Evolutionary conservation across 2,888 invertebrate species (phyloP).

Genomic region (Prosopocoilus inquinatus): DNA sequence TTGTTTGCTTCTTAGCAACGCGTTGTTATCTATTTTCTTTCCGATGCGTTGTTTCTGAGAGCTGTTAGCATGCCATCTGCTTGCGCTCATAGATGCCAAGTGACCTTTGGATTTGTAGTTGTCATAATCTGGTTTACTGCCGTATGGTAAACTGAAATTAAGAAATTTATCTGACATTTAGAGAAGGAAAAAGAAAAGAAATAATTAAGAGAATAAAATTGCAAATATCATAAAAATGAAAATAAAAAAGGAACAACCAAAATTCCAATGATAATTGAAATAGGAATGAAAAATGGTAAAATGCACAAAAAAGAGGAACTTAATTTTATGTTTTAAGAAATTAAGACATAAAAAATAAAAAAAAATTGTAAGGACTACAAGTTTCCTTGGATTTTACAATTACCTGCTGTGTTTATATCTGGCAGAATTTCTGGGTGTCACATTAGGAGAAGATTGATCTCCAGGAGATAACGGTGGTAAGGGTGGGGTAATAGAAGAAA

Average conservation of each 20-base stretch:
- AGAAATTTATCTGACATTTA: too few species aligned
- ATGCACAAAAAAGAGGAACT: background rate
- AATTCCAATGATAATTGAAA: too few species aligned
- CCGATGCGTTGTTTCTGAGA: constrained; percentile 55
- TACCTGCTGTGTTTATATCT: constrained; percentile 51
- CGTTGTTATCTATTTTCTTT: constrained; percentile 56
- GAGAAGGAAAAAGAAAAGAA: too few species aligned
- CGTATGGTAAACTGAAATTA: constrained; percentile 64
- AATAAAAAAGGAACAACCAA: background rate
- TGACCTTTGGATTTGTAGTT: constrained; percentile 48
- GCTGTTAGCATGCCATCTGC: constrained; percentile 41
- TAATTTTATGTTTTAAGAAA: too few species aligned
- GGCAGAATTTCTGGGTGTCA: constrained; percentile 49
- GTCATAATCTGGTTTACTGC: constrained; percentile 60
- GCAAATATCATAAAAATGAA: too few species aligned
- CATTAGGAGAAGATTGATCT: constrained; percentile 53
- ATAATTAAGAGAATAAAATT: too few species aligned
- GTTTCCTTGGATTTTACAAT: background rate
- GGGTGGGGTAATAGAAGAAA: constrained; percentile 73
- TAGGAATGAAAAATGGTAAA: too few species aligned
- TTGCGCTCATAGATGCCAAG: constrained; percentile 36
- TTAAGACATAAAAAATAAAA: constrained; percentile 5
- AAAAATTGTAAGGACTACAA: background rate
- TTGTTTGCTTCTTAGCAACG: constrained; percentile 57
- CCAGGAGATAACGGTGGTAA: constrained; percentile 74